Conservation (phyloP, 2,797 vertebrate genomes). For the Sebastes hubbsi region DNA sequence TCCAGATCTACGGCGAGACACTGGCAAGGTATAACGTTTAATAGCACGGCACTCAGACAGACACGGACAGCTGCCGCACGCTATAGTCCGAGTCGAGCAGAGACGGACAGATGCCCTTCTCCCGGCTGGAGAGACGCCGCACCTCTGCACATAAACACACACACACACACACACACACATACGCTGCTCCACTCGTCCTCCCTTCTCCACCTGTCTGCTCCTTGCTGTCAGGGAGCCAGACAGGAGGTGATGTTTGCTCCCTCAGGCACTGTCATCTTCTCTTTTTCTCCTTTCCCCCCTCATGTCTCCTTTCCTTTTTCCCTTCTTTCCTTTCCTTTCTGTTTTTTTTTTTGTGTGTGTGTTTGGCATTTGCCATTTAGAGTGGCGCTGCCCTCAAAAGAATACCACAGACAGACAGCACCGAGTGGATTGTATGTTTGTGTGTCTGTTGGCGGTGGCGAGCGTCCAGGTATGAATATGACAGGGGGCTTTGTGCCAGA, state of each 20-base stretch:
- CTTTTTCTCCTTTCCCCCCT: conserved; percentile 33
- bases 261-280: conserved; percentile 71
- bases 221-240: conserved; percentile 78
- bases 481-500: conserved; percentile 63
- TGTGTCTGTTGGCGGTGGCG: conserved; percentile 53
- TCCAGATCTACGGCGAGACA: conserved; percentile 36
- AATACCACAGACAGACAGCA: conserved; percentile 53
- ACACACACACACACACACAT: conserved; percentile 1
- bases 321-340: conserved; percentile 7
- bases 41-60: conserved; percentile 36
- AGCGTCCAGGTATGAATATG: conserved; percentile 71
- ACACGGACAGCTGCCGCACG: conserved; percentile 54
- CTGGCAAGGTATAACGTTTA: conserved; percentile 55
- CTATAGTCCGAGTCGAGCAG: conserved; percentile 28
- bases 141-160: conserved; percentile 7
- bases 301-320: conserved; percentile 16
- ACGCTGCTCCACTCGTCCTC: conserved; percentile 29
- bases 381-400: conserved; percentile 49
- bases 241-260: conserved; percentile 77
- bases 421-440: conserved; percentile 26
- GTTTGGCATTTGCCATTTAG: conserved; percentile 76
- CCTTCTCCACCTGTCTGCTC: conserved; percentile 77
- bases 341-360: neutral
- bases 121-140: conserved; percentile 49
- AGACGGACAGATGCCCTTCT: conserved; percentile 78